Percentiles rank a stretch among this genome's conserved stretches.
These are phyloP conservation scores for Ammodytes marinus DNA, from an alignment of 2,113 vertebrate species.

Conservation along the genomic window DNA sequence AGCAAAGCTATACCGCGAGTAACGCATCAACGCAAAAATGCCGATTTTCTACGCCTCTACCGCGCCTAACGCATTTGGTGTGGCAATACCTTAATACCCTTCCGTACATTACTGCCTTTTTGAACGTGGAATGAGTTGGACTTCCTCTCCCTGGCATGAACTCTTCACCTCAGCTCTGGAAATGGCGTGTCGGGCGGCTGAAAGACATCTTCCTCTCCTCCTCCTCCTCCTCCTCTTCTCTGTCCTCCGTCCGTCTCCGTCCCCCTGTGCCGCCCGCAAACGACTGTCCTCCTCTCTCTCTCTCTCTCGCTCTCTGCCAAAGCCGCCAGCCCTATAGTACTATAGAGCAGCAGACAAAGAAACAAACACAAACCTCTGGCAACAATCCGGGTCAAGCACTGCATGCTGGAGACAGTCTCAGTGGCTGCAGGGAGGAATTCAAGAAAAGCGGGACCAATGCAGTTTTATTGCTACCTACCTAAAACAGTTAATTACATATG, in stretches of 20 bases:
- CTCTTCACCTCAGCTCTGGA: constrained; percentile 71
- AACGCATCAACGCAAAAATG: no score
- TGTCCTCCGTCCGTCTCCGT: constrained; percentile 45
- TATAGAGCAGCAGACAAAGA: constrained; percentile 68
- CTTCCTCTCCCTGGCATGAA: constrained; percentile 58
- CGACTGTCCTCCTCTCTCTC: constrained; percentile 52
- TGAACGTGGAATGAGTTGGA: constrained; percentile 57
- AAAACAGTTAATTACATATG: constrained; percentile 85
- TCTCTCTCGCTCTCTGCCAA: constrained; percentile 50
- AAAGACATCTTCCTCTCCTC: constrained; percentile 47
- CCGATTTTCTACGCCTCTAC: no score
- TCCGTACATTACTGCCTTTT: constrained; percentile 53
- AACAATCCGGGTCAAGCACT: constrained; percentile 65
- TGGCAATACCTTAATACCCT: constrained; percentile 27
- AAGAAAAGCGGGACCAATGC: constrained; percentile 74
- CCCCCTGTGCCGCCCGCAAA: constrained; percentile 18
- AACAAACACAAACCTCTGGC: constrained; percentile 68
- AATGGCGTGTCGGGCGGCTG: constrained; percentile 20
- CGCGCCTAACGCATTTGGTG: neutral
- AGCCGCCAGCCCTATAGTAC: constrained; percentile 68
- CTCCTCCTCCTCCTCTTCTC: constrained; percentile 48
- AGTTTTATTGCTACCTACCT: constrained; percentile 84
- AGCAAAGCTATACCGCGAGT: no score
- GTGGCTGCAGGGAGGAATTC: constrained; percentile 72
- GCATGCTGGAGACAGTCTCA: constrained; percentile 66